Evolutionary conservation across 1,140 invertebrate species (phyloP).

Genomic region (Eriosoma lanigerum): DNA sequence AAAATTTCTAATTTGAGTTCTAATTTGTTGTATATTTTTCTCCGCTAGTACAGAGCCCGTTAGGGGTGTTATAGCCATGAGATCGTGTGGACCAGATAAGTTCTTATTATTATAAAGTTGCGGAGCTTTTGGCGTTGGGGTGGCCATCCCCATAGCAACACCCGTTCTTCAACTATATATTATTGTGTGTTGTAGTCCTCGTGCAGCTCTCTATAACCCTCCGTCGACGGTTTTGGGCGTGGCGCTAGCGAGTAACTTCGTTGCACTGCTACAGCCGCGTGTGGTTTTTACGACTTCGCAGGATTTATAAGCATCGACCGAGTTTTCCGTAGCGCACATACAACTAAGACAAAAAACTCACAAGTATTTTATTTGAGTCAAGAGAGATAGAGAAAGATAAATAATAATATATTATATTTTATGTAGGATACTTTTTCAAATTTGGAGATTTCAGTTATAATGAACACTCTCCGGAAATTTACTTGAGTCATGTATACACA

Average conservation of each 20-base stretch:
- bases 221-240: constrained; percentile 35
- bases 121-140: constrained; percentile 21
- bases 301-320: constrained; percentile 3
- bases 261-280: neutral
- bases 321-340: neutral
- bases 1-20: no score
- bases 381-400: neutral
- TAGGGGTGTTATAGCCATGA: neutral
- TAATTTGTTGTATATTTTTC: no score
- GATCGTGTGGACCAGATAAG: constrained; percentile 35
- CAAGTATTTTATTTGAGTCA: neutral
- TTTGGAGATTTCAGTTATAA: neutral
- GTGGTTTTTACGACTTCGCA: neutral
- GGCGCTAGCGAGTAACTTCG: constrained; percentile 16
- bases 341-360: neutral
- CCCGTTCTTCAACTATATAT: neutral
- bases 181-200: constrained; percentile 5
- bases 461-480: neutral
- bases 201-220: constrained; percentile 2
- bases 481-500: neutral
- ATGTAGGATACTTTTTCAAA: no score
- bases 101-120: constrained; percentile 21
- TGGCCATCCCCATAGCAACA: constrained; percentile 50
- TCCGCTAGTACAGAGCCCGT: neutral
- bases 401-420: no score